Conservation (phyloP, 2,888 invertebrate genomes). For the Melieria omissa region DNA sequence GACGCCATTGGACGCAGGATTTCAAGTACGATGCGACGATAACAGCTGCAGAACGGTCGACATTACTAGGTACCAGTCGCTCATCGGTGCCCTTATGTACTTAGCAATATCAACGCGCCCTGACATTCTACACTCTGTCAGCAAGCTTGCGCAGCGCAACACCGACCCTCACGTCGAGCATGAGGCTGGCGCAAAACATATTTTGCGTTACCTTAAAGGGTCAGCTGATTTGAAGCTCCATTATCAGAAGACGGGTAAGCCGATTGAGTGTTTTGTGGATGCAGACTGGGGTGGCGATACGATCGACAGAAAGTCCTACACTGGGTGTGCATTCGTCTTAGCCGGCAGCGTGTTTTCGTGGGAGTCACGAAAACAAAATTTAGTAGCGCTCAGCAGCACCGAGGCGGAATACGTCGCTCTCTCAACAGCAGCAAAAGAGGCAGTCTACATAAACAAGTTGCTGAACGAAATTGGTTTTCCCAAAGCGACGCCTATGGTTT, state of each 20-base stretch:
- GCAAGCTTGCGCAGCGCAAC: slow-evolving; percentile 14
- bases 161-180: slow-evolving; percentile 16
- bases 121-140: slow-evolving; percentile 14
- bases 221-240: slow-evolving; percentile 40
- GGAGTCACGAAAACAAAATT: slow-evolving; percentile 39
- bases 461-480: slow-evolving; percentile 13
- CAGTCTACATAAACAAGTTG: slow-evolving; percentile 28
- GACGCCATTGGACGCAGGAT: slow-evolving; percentile 11
- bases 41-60: slow-evolving; percentile 18
- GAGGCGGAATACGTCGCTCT: slow-evolving; percentile 38
- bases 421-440: slow-evolving; percentile 37
- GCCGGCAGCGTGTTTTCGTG: slow-evolving; percentile 39
- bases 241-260: slow-evolving; percentile 38
- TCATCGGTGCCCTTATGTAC: slow-evolving; percentile 37
- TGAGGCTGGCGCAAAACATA: slow-evolving; percentile 9
- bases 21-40: slow-evolving; percentile 21
- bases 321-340: slow-evolving; percentile 36
- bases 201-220: slow-evolving; percentile 18
- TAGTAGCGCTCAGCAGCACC: slow-evolving; percentile 40
- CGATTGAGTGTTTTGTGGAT: slow-evolving; percentile 38
- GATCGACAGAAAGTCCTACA: slow-evolving; percentile 42
- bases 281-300: slow-evolving; percentile 46
- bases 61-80: slow-evolving; percentile 35
- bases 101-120: slow-evolving; percentile 19
- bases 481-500: neutral